Percentiles rank a stretch among this genome's conserved stretches.
phyloP scores from a whole-genome alignment of 2,888 invertebrate genomes.

The Leucophenga maculata region DNA sequence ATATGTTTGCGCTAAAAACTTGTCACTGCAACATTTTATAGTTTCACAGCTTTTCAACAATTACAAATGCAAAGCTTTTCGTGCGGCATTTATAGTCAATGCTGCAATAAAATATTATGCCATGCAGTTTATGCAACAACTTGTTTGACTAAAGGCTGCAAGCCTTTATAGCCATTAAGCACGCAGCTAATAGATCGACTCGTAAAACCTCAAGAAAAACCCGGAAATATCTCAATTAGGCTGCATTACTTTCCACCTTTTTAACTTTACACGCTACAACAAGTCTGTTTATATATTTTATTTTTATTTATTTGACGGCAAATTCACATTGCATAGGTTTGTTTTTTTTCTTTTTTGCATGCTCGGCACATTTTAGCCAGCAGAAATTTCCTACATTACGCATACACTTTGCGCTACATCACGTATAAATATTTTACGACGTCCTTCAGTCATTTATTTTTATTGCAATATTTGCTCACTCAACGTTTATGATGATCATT shows the following conservation, averaged over 20 bases:
- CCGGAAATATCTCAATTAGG: slow-evolving; percentile 25
- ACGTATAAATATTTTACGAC: slow-evolving; percentile 69
- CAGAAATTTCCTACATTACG: slow-evolving; percentile 28
- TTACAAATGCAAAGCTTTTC: slow-evolving; percentile 4
- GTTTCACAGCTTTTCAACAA: slow-evolving; percentile 15
- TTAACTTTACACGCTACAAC: slow-evolving; percentile 23
- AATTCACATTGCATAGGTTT: slow-evolving; percentile 18
- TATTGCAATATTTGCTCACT: slow-evolving; percentile 72
- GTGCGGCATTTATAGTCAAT: neutral
- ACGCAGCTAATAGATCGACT: neutral
- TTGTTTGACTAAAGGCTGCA: neutral
- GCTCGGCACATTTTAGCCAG: slow-evolving; percentile 47
- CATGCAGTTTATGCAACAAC: too few relatives aligned
- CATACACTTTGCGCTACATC: slow-evolving; percentile 43
- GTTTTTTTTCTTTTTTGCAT: slow-evolving; percentile 41
- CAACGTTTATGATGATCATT: slow-evolving; percentile 73
- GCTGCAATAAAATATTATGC: too few relatives aligned
- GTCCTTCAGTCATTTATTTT: slow-evolving; percentile 71
- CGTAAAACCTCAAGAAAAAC: neutral
- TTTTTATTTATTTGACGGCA: slow-evolving; percentile 11
- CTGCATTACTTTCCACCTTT: slow-evolving; percentile 27
- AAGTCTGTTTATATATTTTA: slow-evolving; percentile 20
- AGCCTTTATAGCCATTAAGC: neutral
- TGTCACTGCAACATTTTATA: slow-evolving; percentile 8
- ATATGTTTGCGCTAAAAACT: neutral